Evolutionary conservation across 2,888 invertebrate species (phyloP).

Genomic region (Microchrysa polita): DNA sequence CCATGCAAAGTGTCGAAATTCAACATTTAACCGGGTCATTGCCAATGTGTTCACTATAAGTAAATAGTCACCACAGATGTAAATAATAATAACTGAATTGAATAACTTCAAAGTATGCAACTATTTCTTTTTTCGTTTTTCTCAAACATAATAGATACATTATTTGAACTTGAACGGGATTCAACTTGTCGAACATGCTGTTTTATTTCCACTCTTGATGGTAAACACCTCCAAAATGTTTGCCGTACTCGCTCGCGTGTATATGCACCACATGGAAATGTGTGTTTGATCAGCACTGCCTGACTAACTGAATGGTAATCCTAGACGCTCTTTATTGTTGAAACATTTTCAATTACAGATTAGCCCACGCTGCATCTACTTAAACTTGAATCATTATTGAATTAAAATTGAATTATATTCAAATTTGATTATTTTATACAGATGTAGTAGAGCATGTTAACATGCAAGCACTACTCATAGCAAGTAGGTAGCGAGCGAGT

Average conservation of each 20-base stretch:
- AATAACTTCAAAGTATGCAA: constrained; percentile 10
- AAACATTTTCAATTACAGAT: constrained; percentile 37
- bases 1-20: not conserved
- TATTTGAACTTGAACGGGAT: constrained; percentile 39
- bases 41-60: constrained; percentile 13
- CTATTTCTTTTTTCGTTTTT: constrained; percentile 10
- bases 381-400: constrained; percentile 30
- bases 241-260: not conserved
- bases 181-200: constrained; percentile 17
- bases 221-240: constrained; percentile 14
- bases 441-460: too few species aligned
- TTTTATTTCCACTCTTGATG: constrained; percentile 34
- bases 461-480: too few species aligned
- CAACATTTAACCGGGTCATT: constrained; percentile 33
- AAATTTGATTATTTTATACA: too few species aligned
- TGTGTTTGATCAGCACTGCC: not conserved
- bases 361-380: constrained; percentile 39
- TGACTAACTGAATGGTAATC: constrained; percentile 17
- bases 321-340: constrained; percentile 15
- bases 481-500: too few species aligned
- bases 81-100: too few species aligned
- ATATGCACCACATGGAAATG: not conserved
- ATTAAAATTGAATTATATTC: too few species aligned
- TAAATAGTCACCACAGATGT: constrained; percentile 6
- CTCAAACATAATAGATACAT: too few species aligned